phyloP scores from a whole-genome alignment of 2,888 invertebrate genomes.

The Drosophila mimetica region DNA sequence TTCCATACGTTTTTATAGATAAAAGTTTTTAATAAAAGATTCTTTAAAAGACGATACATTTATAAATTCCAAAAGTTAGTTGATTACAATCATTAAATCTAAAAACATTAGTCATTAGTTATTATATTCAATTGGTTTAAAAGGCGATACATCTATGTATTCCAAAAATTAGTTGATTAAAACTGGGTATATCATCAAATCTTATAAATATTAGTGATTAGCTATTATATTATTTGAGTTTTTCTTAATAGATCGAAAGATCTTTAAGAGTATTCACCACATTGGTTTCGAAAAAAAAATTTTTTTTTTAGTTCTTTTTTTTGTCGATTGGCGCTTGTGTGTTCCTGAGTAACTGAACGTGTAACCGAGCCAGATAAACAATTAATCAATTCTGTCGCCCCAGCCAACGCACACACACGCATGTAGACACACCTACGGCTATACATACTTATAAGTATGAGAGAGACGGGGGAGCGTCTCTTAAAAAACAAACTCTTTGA shows the following conservation, averaged over 20 bases:
- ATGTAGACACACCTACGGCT: background rate
- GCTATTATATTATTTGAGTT: background rate
- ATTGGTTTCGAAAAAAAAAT: background rate
- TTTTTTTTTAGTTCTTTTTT: background rate
- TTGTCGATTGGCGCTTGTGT: slow-evolving; percentile 10
- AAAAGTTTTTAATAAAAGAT: too few relatives aligned
- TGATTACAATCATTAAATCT: too few relatives aligned
- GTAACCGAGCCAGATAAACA: slow-evolving; percentile 36
- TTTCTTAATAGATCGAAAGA: background rate
- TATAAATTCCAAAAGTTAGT: too few relatives aligned
- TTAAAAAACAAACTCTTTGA: background rate
- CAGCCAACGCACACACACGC: background rate
- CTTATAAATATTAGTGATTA: too few relatives aligned
- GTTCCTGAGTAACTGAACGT: slow-evolving; percentile 40
- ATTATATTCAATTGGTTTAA: too few relatives aligned
- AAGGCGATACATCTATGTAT: too few relatives aligned
- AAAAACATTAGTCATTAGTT: too few relatives aligned
- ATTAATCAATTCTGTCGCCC: slow-evolving; percentile 30
- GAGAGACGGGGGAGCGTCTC: slow-evolving; percentile 5
- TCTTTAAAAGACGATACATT: too few relatives aligned
- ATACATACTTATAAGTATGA: background rate
- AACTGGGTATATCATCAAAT: too few relatives aligned
- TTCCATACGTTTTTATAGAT: too few relatives aligned
- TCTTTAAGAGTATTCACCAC: background rate
- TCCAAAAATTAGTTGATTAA: too few relatives aligned